Evolutionary conservation across 2,888 invertebrate species (phyloP), one percentile per base, ranked within the genome.

Genomic region (Troides oblongomaculatus): DNA sequence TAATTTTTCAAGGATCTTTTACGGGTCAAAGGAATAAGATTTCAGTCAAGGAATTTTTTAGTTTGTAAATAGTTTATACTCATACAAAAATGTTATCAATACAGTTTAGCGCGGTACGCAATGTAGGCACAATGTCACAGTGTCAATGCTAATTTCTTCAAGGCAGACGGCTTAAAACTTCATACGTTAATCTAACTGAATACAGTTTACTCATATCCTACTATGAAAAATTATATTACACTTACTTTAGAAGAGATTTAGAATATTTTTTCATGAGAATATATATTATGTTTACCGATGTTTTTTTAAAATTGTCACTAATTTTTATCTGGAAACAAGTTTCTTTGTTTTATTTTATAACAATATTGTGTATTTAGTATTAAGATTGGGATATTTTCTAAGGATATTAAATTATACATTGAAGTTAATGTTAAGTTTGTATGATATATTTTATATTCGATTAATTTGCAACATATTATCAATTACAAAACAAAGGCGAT

Each of bases 11-110:
- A 50, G 17, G 50, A 17, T 18, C 12, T 30, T 30, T 25, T 14
- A 59, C 62, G 8, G 21, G 59, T 65, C 50, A 69, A 57, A 64
- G 61, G 25, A n/a, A 59, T 63, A 66, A 30, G 18, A 70, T 67
- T 66, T 53, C 59, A 39, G 59, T 58, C 64, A 70, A 66, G 59
- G 66, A 59, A 17, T 43, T 64, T 50, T 69, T 30, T 64, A 23
- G 58, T 58, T 53, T 66, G 63, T 60, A 61, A 62, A 57, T 57
- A 62, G 14, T 66, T 50, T 65, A 65, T 30, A 61, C 43, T 56
- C 59, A 66, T 66, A 70, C 64, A 60, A 66, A 66, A 64, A 43
- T 70, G 70, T 70, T 70, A 70, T 70, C 70, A 70, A 60, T 63
- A 66, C 66, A 66, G 63, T 70, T 70, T 70, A 70, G 64, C 70